These are phyloP conservation scores for Spilogale gracilis DNA, from an alignment of 2,113 vertebrate genomes.

Conservation along the genomic window DNA sequence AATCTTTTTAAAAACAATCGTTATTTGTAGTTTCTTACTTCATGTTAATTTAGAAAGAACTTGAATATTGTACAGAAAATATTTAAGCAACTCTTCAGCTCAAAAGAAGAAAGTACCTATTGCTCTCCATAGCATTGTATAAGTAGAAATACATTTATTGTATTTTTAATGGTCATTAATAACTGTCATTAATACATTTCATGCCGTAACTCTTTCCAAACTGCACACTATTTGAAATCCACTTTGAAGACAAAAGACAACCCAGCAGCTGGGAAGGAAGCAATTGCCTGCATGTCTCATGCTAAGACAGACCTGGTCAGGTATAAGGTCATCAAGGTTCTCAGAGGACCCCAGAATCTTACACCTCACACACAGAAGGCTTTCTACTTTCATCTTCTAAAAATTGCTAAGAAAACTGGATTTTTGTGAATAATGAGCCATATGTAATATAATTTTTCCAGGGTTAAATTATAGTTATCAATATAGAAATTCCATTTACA, in stretches of 20 bases:
- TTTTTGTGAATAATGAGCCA: neutral
- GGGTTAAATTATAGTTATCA: neutral
- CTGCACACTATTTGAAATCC: neutral
- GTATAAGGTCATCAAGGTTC: neutral
- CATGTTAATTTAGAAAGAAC: neutral
- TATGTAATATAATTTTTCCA: neutral
- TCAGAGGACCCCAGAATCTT: neutral
- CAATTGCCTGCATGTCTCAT: neutral
- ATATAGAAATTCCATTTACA: neutral
- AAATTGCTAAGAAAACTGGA: neutral
- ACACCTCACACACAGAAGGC: neutral
- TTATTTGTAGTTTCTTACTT: neutral
- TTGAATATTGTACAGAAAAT: neutral
- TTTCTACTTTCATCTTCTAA: neutral
- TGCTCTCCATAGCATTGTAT: neutral
- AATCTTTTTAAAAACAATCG: neutral
- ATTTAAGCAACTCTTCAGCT: neutral
- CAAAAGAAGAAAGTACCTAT: neutral
- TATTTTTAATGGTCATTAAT: neutral
- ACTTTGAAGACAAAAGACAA: neutral
- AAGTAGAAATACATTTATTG: neutral
- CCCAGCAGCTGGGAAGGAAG: neutral
- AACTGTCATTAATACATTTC: neutral
- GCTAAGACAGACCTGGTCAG: neutral
- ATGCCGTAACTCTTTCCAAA: neutral